These are phyloP conservation scores for Eucidaris tribuloides DNA, from an alignment of 35 echinoderm and acorn worm species.

Conservation along the genomic window DNA sequence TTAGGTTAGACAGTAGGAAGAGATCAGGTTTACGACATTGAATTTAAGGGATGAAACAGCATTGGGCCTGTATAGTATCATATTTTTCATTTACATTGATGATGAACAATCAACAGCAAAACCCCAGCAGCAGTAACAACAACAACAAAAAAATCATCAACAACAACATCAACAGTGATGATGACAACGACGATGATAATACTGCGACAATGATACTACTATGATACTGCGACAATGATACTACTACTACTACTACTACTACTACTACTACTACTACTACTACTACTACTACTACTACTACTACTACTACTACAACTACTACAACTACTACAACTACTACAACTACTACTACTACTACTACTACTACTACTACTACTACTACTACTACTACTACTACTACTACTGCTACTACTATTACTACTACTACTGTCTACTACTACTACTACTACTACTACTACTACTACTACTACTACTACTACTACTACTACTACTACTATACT, in stretches of 20 bases:
- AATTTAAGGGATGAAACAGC: too few relatives aligned
- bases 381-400: slow-evolving; percentile 17
- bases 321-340: neutral
- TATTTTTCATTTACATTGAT: too few relatives aligned
- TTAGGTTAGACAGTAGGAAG: too few relatives aligned
- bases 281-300: slow-evolving; percentile 8
- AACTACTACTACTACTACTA: slow-evolving; percentile 1
- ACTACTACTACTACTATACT: neutral
- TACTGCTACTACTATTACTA: neutral
- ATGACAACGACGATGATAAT: too few relatives aligned
- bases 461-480: slow-evolving; percentile 13
- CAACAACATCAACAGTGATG: too few relatives aligned
- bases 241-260: neutral
- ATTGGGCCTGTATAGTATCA: too few relatives aligned
- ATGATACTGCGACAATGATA: too few relatives aligned
- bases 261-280: neutral
- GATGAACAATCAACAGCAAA: too few relatives aligned
- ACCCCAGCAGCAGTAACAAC: too few relatives aligned
- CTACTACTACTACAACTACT: slow-evolving; percentile 5
- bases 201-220: too few relatives aligned
- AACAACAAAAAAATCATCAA: too few relatives aligned
- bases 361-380: slow-evolving; percentile 14
- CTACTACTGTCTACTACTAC: neutral
- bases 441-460: slow-evolving; percentile 10
- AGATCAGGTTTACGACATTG: too few relatives aligned